Evolutionary conservation across 1,140 invertebrate genomes (phyloP).

Genomic region (Whitmania pigra): DNA sequence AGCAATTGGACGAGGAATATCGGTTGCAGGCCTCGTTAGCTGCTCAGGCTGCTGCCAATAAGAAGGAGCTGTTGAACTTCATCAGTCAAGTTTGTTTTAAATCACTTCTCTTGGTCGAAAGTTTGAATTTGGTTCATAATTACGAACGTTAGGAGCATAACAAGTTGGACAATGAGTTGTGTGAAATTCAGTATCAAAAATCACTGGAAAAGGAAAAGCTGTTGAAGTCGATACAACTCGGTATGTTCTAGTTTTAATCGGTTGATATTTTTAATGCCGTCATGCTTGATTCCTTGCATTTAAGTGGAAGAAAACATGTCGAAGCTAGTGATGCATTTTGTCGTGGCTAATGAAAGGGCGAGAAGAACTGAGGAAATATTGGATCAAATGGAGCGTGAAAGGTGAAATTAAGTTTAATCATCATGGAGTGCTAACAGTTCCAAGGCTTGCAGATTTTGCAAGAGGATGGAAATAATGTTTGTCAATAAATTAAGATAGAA

Average conservation of each 20-base stretch:
- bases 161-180: constrained; percentile 29
- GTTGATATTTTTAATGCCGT: too few relatives aligned
- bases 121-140: neutral
- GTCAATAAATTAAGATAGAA: too few relatives aligned
- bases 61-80: constrained; percentile 29
- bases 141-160: constrained; percentile 28
- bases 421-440: neutral
- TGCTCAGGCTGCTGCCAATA: constrained; percentile 26
- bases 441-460: neutral
- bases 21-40: constrained; percentile 31
- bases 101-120: neutral
- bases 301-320: constrained; percentile 31
- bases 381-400: constrained; percentile 34
- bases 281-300: constrained; percentile 3
- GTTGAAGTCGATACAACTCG: constrained; percentile 26
- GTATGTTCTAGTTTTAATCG: constrained; percentile 23
- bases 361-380: constrained; percentile 34
- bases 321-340: constrained; percentile 29
- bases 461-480: neutral
- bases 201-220: constrained; percentile 31
- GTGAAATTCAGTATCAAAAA: constrained; percentile 28
- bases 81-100: constrained; percentile 29
- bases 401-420: constrained; percentile 25
- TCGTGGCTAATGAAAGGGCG: constrained; percentile 32
- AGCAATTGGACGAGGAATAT: constrained; percentile 29